Percentiles rank a stretch among this genome's conserved stretches.
These are phyloP conservation scores for Aphis craccivora DNA, from an alignment of 1,140 invertebrate species.

Conservation along the genomic window DNA sequence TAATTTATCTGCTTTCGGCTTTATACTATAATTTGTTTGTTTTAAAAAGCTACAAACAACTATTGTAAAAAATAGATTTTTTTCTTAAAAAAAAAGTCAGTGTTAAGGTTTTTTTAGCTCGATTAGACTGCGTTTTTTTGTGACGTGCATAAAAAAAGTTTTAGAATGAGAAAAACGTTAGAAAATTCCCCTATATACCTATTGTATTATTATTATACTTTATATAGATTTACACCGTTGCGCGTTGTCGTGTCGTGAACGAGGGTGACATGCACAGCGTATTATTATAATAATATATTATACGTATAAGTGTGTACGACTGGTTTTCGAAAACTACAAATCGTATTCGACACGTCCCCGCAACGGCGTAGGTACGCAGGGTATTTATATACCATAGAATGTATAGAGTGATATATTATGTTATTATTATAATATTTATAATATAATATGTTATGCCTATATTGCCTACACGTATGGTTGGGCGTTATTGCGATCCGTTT, in stretches of 20 bases:
- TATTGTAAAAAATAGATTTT: neutral
- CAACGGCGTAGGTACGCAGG: neutral
- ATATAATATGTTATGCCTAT: neutral
- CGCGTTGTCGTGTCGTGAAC: no score
- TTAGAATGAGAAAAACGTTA: neutral
- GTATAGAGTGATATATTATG: neutral
- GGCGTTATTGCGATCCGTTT: neutral
- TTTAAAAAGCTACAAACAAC: no score
- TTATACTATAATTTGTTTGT: neutral
- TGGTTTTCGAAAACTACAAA: slow-evolving; percentile 32
- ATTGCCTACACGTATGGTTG: neutral
- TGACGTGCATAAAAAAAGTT: neutral
- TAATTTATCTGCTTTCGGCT: neutral
- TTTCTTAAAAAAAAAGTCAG: no score
- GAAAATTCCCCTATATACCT: neutral
- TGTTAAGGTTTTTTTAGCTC: neutral
- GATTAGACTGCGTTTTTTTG: neutral
- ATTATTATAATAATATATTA: neutral
- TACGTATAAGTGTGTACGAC: neutral
- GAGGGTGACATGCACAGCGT: neutral
- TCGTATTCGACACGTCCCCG: neutral
- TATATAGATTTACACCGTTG: neutral
- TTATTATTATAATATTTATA: neutral
- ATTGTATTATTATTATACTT: neutral
- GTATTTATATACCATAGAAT: neutral